These are phyloP conservation scores for Poecilia picta DNA, from an alignment of 2,797 vertebrate species.

Conservation along the genomic window DNA sequence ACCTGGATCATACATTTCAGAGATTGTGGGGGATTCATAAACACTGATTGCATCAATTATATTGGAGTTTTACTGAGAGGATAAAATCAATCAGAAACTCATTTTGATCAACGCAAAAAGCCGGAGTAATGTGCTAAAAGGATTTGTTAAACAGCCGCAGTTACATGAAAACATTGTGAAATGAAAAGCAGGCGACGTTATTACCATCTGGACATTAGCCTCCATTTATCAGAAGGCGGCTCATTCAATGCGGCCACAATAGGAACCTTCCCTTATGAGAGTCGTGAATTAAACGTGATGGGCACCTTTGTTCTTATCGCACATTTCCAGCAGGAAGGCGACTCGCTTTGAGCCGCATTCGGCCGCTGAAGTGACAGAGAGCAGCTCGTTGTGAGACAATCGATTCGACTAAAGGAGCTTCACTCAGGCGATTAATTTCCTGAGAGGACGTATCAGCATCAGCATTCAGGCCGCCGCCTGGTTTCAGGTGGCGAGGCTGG, in stretches of 20 bases:
- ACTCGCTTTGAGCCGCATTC: conserved; percentile 35
- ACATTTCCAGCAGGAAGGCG: conserved; percentile 25
- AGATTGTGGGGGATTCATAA: not conserved
- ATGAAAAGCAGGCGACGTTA: conserved; percentile 23
- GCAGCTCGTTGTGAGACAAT: conserved; percentile 17
- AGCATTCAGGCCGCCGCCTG: conserved; percentile 21
- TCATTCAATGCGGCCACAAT: conserved; percentile 10
- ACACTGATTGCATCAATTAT: not conserved
- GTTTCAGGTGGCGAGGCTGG: conserved; percentile 13
- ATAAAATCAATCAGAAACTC: not conserved
- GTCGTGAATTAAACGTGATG: conserved; percentile 31
- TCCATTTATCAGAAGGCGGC: conserved; percentile 17
- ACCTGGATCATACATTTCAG: not conserved
- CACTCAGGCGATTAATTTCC: conserved; percentile 10
- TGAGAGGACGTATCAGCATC: conserved; percentile 24
- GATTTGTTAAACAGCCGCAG: conserved; percentile 5
- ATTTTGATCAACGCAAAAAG: conserved; percentile 1
- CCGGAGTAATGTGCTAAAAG: not conserved
- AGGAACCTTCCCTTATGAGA: conserved; percentile 12
- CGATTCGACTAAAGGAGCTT: conserved; percentile 13
- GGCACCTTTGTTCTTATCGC: conserved; percentile 49
- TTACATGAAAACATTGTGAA: conserved; percentile 1
- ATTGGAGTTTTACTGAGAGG: not conserved
- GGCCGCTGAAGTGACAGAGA: conserved; percentile 8
- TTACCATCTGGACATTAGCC: conserved; percentile 26